Conservation (phyloP, 2,888 invertebrate species). For the Lordiphosa fenestrarum region DNA sequence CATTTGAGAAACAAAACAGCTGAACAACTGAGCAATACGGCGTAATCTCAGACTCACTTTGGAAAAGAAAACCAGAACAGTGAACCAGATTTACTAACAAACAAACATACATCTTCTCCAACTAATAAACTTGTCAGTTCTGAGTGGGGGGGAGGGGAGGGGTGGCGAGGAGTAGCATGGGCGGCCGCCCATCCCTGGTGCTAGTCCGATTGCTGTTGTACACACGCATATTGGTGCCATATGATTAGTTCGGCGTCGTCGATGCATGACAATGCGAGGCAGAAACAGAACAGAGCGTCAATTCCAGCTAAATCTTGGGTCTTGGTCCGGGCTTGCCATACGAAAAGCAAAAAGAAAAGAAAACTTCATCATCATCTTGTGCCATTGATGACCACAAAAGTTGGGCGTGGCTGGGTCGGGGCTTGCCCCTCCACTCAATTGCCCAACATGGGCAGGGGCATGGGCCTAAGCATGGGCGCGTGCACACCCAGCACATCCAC, state of each 20-base stretch:
- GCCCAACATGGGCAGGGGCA: conserved; percentile 68
- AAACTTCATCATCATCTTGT: conserved; percentile 50
- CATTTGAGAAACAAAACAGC: too few relatives aligned
- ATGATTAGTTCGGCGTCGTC: conserved; percentile 66
- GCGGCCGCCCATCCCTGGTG: background rate
- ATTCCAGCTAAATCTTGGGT: conserved; percentile 47
- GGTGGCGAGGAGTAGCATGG: background rate
- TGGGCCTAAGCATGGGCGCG: conserved; percentile 38
- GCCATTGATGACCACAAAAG: conserved; percentile 73
- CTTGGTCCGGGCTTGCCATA: conserved; percentile 43
- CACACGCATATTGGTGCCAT: conserved; percentile 70
- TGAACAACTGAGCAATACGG: too few relatives aligned
- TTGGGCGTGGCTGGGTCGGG: conserved; percentile 56
- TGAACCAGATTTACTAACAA: too few relatives aligned
- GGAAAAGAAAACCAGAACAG: too few relatives aligned
- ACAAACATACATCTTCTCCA: too few relatives aligned
- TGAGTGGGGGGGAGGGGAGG: background rate
- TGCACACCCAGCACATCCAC: conserved; percentile 56
- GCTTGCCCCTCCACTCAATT: conserved; percentile 65
- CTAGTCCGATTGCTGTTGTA: conserved; percentile 3
- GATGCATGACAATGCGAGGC: conserved; percentile 61
- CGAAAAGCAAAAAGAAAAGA: conserved; percentile 15
- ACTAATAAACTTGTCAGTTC: background rate
- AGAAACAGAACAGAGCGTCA: conserved; percentile 43
- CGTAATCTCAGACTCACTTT: too few relatives aligned